Conservation (phyloP, 2,797 vertebrate species). For the Spondyliosoma cantharus region DNA sequence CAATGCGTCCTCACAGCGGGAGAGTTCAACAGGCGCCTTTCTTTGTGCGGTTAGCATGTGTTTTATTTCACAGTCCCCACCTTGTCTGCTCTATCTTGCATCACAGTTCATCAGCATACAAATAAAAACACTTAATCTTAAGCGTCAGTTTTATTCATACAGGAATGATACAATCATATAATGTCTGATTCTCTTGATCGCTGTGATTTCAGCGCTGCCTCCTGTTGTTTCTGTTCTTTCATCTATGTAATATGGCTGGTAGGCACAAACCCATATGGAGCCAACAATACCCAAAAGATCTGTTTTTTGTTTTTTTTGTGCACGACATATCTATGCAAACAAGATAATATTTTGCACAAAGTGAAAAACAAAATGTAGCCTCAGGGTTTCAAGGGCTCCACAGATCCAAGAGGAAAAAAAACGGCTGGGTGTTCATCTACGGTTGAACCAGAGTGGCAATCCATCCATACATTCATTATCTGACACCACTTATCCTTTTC, state of each 20-base stretch:
- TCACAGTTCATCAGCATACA: background rate
- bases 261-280: background rate
- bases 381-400: background rate
- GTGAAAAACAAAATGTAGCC: background rate
- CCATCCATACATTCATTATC: no score
- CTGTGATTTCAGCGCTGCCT: background rate
- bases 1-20: conserved; percentile 1
- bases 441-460: background rate
- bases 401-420: background rate
- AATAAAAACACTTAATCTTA: background rate
- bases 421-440: background rate
- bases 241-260: background rate
- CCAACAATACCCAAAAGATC: background rate
- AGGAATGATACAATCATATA: background rate
- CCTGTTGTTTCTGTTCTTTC: background rate
- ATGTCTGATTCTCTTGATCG: background rate
- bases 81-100: no score
- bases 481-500: no score
- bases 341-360: background rate
- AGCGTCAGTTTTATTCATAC: background rate
- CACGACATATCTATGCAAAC: background rate
- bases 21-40: background rate
- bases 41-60: conserved; percentile 1
- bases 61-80: background rate
- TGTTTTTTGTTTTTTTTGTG: background rate